phyloP scores from a whole-genome alignment of 2,888 invertebrate species.

The Tetragonula carbonaria region DNA sequence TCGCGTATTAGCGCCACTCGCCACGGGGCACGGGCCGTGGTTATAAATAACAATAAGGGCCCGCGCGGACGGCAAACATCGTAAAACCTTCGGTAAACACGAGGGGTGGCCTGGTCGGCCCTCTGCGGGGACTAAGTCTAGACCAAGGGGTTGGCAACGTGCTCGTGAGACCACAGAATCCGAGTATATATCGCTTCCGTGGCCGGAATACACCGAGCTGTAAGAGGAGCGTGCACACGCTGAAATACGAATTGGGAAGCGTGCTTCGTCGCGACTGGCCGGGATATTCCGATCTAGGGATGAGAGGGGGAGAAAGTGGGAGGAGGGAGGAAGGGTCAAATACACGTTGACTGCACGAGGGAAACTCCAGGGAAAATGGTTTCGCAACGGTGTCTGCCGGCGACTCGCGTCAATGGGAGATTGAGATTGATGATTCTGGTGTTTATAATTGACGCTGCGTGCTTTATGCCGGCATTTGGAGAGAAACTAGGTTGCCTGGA shows the following conservation, averaged over 20 bases:
- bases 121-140: neutral
- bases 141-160: conserved; percentile 8
- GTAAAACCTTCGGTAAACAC: conserved; percentile 71
- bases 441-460: conserved; percentile 10
- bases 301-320: too few species aligned
- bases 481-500: neutral
- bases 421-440: conserved; percentile 18
- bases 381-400: neutral
- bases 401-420: conserved; percentile 10
- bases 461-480: neutral
- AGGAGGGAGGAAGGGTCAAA: conserved; percentile 19
- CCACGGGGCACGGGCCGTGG: conserved; percentile 59
- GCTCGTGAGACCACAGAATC: conserved; percentile 41
- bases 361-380: conserved; percentile 17
- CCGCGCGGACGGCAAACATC: conserved; percentile 69
- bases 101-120: conserved; percentile 14
- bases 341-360: conserved; percentile 19
- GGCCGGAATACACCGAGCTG: conserved; percentile 58
- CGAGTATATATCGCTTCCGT: conserved; percentile 62
- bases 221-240: conserved; percentile 51
- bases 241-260: conserved; percentile 73
- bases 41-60: conserved; percentile 76
- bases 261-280: conserved; percentile 71
- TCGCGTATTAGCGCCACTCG: conserved; percentile 67
- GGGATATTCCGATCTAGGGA: conserved; percentile 75